phyloP scores from a whole-genome alignment of 2,797 vertebrate genomes.

The Sebastes paucispinis region DNA sequence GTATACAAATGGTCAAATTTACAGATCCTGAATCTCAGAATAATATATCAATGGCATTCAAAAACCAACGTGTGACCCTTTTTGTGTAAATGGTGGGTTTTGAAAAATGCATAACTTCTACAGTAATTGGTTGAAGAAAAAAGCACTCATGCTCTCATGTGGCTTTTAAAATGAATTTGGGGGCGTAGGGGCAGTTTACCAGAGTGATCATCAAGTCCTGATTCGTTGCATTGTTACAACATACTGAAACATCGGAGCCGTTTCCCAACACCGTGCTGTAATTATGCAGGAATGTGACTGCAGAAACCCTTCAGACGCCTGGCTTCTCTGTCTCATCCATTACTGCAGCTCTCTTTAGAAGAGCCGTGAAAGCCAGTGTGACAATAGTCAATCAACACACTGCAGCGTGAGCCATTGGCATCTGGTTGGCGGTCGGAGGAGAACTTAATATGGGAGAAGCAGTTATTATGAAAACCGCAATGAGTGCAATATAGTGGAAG shows the following conservation, averaged over 20 bases:
- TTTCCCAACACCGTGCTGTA: constrained; percentile 39
- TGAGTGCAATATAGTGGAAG: constrained; percentile 39
- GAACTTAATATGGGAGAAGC: constrained; percentile 39
- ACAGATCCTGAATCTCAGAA: background rate
- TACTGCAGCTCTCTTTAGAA: constrained; percentile 6
- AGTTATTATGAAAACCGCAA: constrained; percentile 52
- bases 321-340: constrained; percentile 20
- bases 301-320: constrained; percentile 37
- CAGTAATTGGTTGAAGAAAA: background rate
- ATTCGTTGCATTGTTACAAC: constrained; percentile 16
- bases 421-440: constrained; percentile 31
- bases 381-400: constrained; percentile 43
- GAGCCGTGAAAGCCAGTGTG: constrained; percentile 32
- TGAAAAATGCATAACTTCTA: background rate
- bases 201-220: background rate
- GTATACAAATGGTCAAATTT: background rate
- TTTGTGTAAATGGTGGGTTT: background rate
- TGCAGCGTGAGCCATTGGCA: constrained; percentile 30
- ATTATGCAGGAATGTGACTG: constrained; percentile 62
- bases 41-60: background rate
- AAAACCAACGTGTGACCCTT: background rate
- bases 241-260: constrained; percentile 22
- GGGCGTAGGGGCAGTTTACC: background rate
- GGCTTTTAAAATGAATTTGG: background rate
- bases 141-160: background rate